Conservation (phyloP, 2,888 invertebrate species). For the Tinea pellionella region DNA sequence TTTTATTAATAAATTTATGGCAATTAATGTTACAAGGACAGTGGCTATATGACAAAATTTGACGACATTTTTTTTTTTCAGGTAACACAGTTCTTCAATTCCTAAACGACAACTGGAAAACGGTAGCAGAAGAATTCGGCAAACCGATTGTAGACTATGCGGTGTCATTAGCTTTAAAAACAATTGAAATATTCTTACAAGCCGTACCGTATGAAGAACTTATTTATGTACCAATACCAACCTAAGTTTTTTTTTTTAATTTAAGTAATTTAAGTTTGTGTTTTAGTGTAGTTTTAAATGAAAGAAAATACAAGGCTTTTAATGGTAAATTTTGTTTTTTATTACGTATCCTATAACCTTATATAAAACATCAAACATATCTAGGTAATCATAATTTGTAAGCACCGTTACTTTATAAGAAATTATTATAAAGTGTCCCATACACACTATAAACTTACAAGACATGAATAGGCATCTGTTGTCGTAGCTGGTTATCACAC, state of each 20-base stretch:
- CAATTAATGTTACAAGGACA: too few species aligned
- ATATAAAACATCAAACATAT: too few species aligned
- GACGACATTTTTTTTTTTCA: conserved; percentile 30
- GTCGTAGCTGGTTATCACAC: too few species aligned
- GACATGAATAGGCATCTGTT: too few species aligned
- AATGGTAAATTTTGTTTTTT: neutral
- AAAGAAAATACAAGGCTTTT: neutral
- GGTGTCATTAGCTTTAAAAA: conserved; percentile 44
- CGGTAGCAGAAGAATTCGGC: conserved; percentile 53
- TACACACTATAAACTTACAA: too few species aligned
- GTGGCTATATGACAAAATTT: too few species aligned
- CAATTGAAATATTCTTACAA: conserved; percentile 49
- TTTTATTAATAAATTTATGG: too few species aligned
- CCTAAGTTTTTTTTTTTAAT: neutral
- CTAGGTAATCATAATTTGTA: too few species aligned
- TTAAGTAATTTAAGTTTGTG: conserved; percentile 5
- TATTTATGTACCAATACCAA: conserved; percentile 43
- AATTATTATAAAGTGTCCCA: too few species aligned
- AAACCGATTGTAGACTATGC: conserved; percentile 57
- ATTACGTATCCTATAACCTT: neutral
- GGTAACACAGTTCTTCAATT: conserved; percentile 47
- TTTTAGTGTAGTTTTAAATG: neutral
- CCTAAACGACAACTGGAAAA: conserved; percentile 53
- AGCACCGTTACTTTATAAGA: too few species aligned
- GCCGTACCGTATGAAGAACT: conserved; percentile 52